These are phyloP conservation scores for Temnothorax ravouxi DNA, from an alignment of 2,888 invertebrate genomes.

Conservation along the genomic window DNA sequence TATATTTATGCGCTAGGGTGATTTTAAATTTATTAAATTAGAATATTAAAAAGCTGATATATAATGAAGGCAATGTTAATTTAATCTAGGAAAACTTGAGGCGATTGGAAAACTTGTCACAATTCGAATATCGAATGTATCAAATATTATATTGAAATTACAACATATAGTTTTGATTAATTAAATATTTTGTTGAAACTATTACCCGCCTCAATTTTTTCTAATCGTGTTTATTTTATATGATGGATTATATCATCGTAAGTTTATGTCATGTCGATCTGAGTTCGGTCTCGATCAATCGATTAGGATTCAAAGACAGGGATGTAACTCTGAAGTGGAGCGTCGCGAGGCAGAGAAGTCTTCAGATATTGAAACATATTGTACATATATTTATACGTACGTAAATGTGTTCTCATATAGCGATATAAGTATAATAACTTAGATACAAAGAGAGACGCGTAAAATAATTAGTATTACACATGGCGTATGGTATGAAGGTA, in stretches of 20 bases:
- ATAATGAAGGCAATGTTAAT: conserved; percentile 18
- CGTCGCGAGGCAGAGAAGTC: conserved; percentile 63
- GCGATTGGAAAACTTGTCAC: background rate
- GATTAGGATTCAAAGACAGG: conserved; percentile 29
- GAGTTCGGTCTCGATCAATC: conserved; percentile 16
- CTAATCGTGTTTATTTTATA: background rate
- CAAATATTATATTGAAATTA: background rate
- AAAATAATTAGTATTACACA: conserved; percentile 77
- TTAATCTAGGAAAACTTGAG: conserved; percentile 2
- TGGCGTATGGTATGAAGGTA: conserved; percentile 64
- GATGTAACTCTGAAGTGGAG: conserved; percentile 36
- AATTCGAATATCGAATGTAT: background rate
- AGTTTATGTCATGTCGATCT: conserved; percentile 9
- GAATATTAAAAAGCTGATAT: conserved; percentile 18
- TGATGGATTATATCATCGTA: background rate
- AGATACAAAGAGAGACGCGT: conserved; percentile 76
- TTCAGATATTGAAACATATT: conserved; percentile 69
- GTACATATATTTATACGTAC: conserved; percentile 71
- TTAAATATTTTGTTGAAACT: background rate
- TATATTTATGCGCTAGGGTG: conserved; percentile 14
- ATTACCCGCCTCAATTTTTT: background rate
- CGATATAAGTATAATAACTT: conserved; percentile 75
- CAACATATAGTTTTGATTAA: background rate
- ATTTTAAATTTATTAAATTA: conserved; percentile 23
- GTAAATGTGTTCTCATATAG: conserved; percentile 65